Conservation (phyloP, 2,797 vertebrate genomes). For the Lutjanus argentimaculatus region DNA sequence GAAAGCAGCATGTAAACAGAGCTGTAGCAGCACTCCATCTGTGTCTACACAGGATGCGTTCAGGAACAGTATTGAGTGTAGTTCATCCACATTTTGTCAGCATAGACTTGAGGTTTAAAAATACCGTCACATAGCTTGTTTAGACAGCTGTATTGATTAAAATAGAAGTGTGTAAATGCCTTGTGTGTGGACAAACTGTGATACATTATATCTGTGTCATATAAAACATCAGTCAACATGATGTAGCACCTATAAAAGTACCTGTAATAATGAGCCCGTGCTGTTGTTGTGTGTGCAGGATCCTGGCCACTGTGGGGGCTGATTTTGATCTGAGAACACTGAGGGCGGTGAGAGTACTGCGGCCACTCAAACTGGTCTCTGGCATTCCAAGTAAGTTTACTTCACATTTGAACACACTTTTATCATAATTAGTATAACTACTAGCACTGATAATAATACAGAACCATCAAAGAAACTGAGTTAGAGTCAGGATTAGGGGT, state of each 20-base stretch:
- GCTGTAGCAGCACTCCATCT: background rate
- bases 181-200: background rate
- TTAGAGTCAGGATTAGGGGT: background rate
- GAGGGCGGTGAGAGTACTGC: slow-evolving; percentile 93
- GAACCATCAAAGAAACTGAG: background rate
- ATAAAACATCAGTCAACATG: background rate
- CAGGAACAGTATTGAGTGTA: background rate
- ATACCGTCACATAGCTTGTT: background rate
- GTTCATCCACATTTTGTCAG: background rate
- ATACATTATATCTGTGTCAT: background rate
- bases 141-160: background rate
- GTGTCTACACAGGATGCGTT: background rate
- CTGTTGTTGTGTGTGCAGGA: slow-evolving; percentile 83
- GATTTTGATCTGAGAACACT: slow-evolving; percentile 96
- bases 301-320: slow-evolving; percentile 93
- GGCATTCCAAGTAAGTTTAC: slow-evolving; percentile 95
- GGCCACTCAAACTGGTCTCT: slow-evolving; percentile 95
- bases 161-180: background rate
- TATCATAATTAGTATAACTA: background rate
- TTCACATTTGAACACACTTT: background rate
- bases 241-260: background rate
- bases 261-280: background rate
- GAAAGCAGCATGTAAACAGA: background rate
- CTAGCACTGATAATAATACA: background rate
- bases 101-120: background rate